These are phyloP conservation scores for Vombatus ursinus DNA, from an alignment of 2,113 vertebrate genomes.

Conservation along the genomic window DNA sequence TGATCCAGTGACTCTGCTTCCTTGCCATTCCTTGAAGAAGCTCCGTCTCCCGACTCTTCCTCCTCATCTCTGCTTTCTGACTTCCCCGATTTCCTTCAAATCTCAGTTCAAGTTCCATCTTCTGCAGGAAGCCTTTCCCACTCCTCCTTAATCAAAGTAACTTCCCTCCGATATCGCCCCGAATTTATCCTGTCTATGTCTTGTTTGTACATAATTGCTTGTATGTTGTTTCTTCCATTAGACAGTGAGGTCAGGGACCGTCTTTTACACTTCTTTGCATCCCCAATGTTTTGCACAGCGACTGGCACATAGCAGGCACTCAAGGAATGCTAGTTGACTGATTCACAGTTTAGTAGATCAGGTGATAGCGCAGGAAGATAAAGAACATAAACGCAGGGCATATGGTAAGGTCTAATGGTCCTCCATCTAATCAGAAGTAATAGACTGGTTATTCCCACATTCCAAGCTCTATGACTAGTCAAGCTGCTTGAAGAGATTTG, in stretches of 20 bases:
- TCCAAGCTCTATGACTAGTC: background rate
- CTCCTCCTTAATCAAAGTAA: background rate
- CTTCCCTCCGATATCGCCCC: too few relatives aligned
- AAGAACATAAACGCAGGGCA: too few relatives aligned
- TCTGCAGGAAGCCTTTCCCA: background rate
- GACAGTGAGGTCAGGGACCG: too few relatives aligned
- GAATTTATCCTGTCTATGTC: too few relatives aligned
- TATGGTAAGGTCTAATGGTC: background rate
- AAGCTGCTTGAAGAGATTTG: background rate
- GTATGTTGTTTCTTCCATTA: too few relatives aligned
- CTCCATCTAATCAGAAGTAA: background rate
- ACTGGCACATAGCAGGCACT: too few relatives aligned
- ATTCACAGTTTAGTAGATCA: too few relatives aligned
- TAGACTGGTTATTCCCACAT: background rate
- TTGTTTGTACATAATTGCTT: too few relatives aligned
- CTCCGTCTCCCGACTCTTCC: background rate
- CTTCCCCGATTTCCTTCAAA: background rate
- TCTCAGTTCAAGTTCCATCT: background rate
- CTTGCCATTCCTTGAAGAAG: background rate
- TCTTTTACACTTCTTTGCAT: too few relatives aligned
- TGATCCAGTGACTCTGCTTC: background rate
- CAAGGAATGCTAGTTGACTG: too few relatives aligned
- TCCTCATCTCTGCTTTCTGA: background rate
- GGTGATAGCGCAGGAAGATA: too few relatives aligned
- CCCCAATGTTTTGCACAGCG: too few relatives aligned